Evolutionary conservation across 2,888 invertebrate genomes (phyloP).

Genomic region (Caenorhabditis auriculariae): DNA sequence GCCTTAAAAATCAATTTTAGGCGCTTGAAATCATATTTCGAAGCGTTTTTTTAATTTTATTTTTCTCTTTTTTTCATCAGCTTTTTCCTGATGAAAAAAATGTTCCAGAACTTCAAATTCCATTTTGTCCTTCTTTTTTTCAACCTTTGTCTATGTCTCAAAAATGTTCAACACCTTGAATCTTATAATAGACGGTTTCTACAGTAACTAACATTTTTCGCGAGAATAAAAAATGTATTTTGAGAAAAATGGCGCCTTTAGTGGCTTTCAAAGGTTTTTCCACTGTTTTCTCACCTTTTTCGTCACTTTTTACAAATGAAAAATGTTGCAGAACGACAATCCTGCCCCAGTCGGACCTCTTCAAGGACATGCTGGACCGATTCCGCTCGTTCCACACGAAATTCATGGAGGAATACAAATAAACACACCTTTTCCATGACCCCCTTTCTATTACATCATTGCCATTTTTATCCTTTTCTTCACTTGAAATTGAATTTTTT

Average conservation of each 20-base stretch:
- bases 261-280: background rate
- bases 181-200: no score
- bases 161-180: background rate
- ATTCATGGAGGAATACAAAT: conserved; percentile 55
- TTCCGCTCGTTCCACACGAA: conserved; percentile 56
- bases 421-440: no score
- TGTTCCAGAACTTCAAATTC: background rate
- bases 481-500: no score
- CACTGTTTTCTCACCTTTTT: background rate
- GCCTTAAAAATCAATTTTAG: no score
- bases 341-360: conserved; percentile 57
- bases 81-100: conserved; percentile 2
- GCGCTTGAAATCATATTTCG: no score
- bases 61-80: background rate
- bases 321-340: conserved; percentile 54
- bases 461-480: no score
- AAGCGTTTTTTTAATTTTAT: no score
- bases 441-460: no score
- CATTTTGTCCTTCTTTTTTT: background rate
- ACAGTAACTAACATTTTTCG: background rate
- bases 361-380: conserved; percentile 59
- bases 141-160: background rate
- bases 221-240: background rate
- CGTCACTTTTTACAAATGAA: background rate
- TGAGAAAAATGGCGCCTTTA: background rate